Evolutionary conservation across 1,140 invertebrate species (phyloP), one percentile per base, ranked within the genome.

Genomic region (Megalonaias nervosa): DNA sequence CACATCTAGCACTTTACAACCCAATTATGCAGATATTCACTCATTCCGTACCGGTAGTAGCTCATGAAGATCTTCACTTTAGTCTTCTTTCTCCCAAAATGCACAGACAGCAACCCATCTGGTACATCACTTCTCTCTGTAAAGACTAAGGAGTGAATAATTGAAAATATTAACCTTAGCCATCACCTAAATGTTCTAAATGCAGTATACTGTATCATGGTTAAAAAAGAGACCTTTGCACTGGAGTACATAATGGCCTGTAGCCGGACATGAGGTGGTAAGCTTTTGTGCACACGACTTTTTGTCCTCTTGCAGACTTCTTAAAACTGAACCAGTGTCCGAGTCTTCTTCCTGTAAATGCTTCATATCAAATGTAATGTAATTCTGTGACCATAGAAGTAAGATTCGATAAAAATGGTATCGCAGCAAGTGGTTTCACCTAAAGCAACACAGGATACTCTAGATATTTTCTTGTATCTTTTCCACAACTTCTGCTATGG

Each of bases 11-110:
- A 71, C 6, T 23, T 60, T 56, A 38, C 16, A 17, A 71, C 58
- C 31, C 16, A 60, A 19, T 14, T 17, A 16, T 71, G 4, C n/a
- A 71, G 9, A 60, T 71, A 57, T 60, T 71, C 69, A 15, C 19
- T 17, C 67, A 69, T 56, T 48, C 58, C 58, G 11, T 69, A 69
- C 67, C 67, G 26, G n/a, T 69, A 69, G 4, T 23, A 69, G 6
- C 67, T 16, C 23, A 0, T 48, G 6, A 57, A 26, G 15, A 57
- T 19, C 13, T n/a, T 19, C 16, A 26, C 38, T 21, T 56, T 69
- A 14, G 67, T 69, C 23, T 57, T 14, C n/a, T 55, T 69, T 14
- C 56, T 57, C n/a, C 67, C 67, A 69, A 69, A 57, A 26, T 69
- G 67, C 12, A 48, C 67, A n/a, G 67, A 5, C 5, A 31, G n/a